Conservation (phyloP, 2,888 invertebrate species). For the Anoncus sp. region DNA sequence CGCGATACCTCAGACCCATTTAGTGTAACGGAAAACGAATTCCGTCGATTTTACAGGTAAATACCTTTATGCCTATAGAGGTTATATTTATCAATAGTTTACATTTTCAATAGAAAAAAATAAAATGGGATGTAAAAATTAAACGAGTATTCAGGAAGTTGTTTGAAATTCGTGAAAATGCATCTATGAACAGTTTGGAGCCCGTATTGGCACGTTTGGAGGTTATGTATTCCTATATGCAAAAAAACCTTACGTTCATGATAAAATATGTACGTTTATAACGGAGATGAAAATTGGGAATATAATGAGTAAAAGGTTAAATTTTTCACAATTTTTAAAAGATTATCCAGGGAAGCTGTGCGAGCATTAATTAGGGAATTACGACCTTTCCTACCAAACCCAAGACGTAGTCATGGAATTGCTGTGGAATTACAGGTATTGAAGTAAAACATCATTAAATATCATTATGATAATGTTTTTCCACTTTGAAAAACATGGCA, state of each 20-base stretch:
- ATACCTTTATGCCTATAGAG: slow-evolving; percentile 26
- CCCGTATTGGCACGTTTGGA: background rate
- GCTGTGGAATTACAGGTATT: slow-evolving; percentile 10
- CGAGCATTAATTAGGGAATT: background rate
- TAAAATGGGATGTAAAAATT: background rate
- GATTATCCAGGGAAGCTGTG: slow-evolving; percentile 29
- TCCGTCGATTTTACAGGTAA: slow-evolving; percentile 38
- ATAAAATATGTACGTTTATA: slow-evolving; percentile 7
- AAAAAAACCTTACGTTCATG: slow-evolving; percentile 3
- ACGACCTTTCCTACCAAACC: background rate
- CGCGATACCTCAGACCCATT: slow-evolving; percentile 37
- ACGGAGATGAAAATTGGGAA: background rate
- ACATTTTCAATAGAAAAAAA: background rate
- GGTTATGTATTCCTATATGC: slow-evolving; percentile 8
- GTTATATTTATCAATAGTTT: slow-evolving; percentile 13
- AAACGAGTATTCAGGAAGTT: background rate
- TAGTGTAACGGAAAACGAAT: slow-evolving; percentile 44
- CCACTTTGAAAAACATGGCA: background rate
- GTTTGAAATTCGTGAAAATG: slow-evolving; percentile 1
- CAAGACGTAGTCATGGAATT: slow-evolving; percentile 1
- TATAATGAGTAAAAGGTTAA: slow-evolving; percentile 26
- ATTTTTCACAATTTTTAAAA: slow-evolving; percentile 61
- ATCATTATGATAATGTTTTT: background rate
- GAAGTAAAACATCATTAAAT: slow-evolving; percentile 1
- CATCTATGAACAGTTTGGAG: background rate